Conservation (phyloP, 2,113 vertebrate genomes). For the Rhegmatorhina hoffmannsi region DNA sequence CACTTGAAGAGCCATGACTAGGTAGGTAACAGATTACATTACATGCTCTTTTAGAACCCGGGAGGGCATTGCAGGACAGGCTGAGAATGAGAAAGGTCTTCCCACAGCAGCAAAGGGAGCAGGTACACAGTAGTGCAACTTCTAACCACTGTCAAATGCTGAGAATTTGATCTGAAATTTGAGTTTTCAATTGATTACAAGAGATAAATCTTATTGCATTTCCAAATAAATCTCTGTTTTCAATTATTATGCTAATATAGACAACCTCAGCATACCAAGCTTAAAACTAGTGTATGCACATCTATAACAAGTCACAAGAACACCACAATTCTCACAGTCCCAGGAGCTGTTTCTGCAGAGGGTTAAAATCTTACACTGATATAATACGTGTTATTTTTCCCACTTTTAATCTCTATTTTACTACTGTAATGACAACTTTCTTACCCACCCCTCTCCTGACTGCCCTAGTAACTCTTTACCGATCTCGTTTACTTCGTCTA, state of each 20-base stretch:
- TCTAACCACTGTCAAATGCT: background rate
- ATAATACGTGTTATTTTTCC: background rate
- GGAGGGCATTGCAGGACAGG: background rate
- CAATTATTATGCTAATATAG: background rate
- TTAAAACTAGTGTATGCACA: accelerated
- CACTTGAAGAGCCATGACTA: background rate
- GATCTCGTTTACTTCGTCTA: background rate
- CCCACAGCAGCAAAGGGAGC: background rate
- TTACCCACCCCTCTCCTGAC: background rate
- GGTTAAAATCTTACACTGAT: background rate
- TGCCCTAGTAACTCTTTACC: background rate
- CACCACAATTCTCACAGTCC: background rate
- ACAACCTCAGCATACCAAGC: accelerated
- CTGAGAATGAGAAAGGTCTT: background rate
- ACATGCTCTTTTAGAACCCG: background rate
- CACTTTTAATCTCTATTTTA: background rate
- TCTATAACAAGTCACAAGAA: background rate
- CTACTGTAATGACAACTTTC: background rate
- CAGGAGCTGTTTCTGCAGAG: background rate
- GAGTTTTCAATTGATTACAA: background rate
- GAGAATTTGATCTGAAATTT: background rate
- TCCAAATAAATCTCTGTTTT: background rate
- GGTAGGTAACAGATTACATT: background rate
- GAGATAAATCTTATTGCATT: background rate
- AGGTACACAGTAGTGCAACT: background rate